Evolutionary conservation across 2,888 invertebrate genomes (phyloP).

Genomic region (Lymantria dispar): DNA sequence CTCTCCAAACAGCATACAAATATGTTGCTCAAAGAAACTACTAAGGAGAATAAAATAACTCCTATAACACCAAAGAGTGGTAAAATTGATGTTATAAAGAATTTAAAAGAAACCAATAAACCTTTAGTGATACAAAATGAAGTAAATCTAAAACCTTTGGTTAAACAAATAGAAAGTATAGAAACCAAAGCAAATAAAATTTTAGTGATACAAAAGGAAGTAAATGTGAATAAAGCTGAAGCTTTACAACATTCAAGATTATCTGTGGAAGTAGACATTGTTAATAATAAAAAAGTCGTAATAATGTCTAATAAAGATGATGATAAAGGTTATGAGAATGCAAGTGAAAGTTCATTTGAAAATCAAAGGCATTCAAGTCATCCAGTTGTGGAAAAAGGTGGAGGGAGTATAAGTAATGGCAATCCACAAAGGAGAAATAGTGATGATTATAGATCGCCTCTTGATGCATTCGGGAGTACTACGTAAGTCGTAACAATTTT

Average conservation of each 20-base stretch:
- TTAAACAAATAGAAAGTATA: constrained; percentile 17
- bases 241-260: constrained; percentile 33
- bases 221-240: background rate
- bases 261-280: constrained; percentile 56
- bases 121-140: background rate
- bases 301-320: constrained; percentile 40
- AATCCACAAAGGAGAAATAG: constrained; percentile 10
- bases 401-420: constrained; percentile 5
- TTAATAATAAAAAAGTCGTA: constrained; percentile 57
- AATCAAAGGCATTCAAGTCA: constrained; percentile 16
- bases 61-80: constrained; percentile 43
- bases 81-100: constrained; percentile 56
- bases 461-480: constrained; percentile 57
- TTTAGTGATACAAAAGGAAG: constrained; percentile 11
- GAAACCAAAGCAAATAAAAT: constrained; percentile 1
- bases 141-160: too few relatives aligned
- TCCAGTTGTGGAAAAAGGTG: constrained; percentile 31
- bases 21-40: constrained; percentile 25
- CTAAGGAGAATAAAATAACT: constrained; percentile 49
- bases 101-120: constrained; percentile 35
- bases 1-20: constrained; percentile 47
- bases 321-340: constrained; percentile 6
- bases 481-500: constrained; percentile 49
- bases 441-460: constrained; percentile 68
- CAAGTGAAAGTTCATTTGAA: constrained; percentile 11